Conservation (phyloP, 2,888 invertebrate genomes). For the Pammene fasciana region DNA sequence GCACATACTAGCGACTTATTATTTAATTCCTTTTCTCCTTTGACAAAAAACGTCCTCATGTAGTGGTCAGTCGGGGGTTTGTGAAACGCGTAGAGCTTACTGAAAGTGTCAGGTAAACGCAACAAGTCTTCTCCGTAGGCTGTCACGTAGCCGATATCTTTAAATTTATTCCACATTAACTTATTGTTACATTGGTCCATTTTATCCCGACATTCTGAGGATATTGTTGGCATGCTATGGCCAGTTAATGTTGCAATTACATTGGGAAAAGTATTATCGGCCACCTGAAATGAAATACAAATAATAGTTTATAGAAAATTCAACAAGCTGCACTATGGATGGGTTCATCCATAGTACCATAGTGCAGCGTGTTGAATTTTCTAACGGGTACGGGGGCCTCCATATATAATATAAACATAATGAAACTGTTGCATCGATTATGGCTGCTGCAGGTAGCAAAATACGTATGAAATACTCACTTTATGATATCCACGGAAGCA, state of each 20-base stretch:
- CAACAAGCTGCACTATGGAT: too few relatives aligned
- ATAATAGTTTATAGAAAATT: background rate
- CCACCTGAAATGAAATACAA: conserved; percentile 80
- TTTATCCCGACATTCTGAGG: conserved; percentile 74
- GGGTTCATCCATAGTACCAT: too few relatives aligned
- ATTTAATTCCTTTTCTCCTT: conserved; percentile 84
- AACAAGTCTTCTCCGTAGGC: conserved; percentile 91
- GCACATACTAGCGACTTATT: conserved; percentile 71
- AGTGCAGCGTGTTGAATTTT: too few relatives aligned
- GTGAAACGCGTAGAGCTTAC: conserved; percentile 84
- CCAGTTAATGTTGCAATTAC: conserved; percentile 92
- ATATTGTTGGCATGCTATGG: conserved; percentile 78
- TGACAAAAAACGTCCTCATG: conserved; percentile 87
- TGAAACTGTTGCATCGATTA: too few relatives aligned
- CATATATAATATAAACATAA: too few relatives aligned
- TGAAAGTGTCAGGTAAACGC: conserved; percentile 86
- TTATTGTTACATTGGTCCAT: conserved; percentile 87
- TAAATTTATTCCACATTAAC: conserved; percentile 90
- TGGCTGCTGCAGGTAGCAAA: too few relatives aligned
- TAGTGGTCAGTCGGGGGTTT: conserved; percentile 92
- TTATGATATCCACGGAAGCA: conserved; percentile 89
- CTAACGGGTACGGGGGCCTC: too few relatives aligned
- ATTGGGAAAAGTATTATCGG: conserved; percentile 96
- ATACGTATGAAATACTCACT: conserved; percentile 58
- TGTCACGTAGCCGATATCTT: conserved; percentile 88